These are phyloP conservation scores for Squalus acanthias DNA, from an alignment of 2,797 vertebrate species.

Conservation along the genomic window DNA sequence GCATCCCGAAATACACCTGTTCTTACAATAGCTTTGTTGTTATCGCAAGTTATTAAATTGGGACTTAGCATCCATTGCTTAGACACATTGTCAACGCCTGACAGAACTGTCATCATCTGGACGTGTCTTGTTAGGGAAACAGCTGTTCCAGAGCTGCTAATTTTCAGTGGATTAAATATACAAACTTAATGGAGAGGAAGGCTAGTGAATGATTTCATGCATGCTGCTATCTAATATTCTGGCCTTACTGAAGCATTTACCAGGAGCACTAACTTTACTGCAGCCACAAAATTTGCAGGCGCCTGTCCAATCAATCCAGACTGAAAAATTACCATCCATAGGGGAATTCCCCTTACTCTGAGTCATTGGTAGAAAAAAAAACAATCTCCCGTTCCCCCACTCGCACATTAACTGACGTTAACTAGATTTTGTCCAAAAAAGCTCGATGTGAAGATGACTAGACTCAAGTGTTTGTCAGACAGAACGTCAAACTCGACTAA, in stretches of 20 bases:
- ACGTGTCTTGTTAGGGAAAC: neutral
- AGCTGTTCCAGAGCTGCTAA: neutral
- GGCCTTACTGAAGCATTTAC: slow-evolving; percentile 12
- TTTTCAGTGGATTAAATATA: slow-evolving; percentile 18
- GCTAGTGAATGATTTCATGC: neutral
- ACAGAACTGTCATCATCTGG: slow-evolving; percentile 39
- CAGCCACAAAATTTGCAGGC: slow-evolving; percentile 61
- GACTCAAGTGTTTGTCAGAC: slow-evolving; percentile 23
- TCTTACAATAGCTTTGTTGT: neutral
- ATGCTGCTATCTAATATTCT: neutral
- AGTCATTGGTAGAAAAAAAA: slow-evolving; percentile 52
- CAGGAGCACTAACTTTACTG: slow-evolving; percentile 38
- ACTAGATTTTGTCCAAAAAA: neutral
- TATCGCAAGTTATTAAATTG: slow-evolving; percentile 5
- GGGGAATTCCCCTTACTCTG: slow-evolving; percentile 85
- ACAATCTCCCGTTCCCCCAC: neutral
- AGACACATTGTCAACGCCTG: slow-evolving; percentile 34
- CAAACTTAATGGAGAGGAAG: slow-evolving; percentile 1
- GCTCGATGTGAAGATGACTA: neutral
- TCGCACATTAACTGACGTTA: neutral
- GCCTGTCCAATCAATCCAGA: slow-evolving; percentile 67
- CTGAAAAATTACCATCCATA: slow-evolving; percentile 81
- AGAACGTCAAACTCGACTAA: slow-evolving; percentile 41
- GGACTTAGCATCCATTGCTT: neutral
- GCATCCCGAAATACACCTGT: neutral